Evolutionary conservation across 2,888 invertebrate genomes (phyloP).

Genomic region (Folsomia manolachei): DNA sequence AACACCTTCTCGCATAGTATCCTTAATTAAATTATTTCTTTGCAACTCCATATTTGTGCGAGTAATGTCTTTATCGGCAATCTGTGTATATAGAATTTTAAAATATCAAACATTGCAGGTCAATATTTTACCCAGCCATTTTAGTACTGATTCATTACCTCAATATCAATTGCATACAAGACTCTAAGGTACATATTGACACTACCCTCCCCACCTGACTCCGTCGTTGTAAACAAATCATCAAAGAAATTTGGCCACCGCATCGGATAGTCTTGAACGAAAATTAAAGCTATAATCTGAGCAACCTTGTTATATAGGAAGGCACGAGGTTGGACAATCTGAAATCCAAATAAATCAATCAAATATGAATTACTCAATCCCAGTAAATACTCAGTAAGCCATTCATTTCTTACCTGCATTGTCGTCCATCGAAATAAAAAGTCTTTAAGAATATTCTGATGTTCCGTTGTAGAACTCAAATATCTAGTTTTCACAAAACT

Average conservation of each 20-base stretch:
- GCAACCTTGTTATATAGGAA: constrained; percentile 57
- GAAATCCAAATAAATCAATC: no score
- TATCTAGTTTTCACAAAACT: constrained; percentile 56
- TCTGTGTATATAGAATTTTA: constrained; percentile 44
- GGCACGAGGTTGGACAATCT: constrained; percentile 4
- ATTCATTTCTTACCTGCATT: constrained; percentile 52
- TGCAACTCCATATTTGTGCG: constrained; percentile 55
- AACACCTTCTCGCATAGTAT: constrained; percentile 59
- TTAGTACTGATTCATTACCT: constrained; percentile 57
- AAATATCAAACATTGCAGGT: background rate
- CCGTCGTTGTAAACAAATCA: constrained; percentile 55
- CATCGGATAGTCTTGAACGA: constrained; percentile 59
- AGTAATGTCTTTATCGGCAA: constrained; percentile 56
- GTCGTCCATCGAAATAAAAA: constrained; percentile 56
- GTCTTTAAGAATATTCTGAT: constrained; percentile 53
- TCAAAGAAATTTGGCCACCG: constrained; percentile 59
- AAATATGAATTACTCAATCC: constrained; percentile 5
- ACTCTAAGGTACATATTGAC: constrained; percentile 59
- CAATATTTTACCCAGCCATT: background rate
- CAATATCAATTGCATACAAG: constrained; percentile 58
- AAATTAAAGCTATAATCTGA: constrained; percentile 59
- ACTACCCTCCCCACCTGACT: constrained; percentile 53
- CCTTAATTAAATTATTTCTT: constrained; percentile 59
- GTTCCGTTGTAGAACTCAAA: constrained; percentile 46
- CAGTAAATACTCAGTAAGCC: background rate